Conservation (phyloP, 2,797 vertebrate genomes). For the Chrosomus eos region DNA sequence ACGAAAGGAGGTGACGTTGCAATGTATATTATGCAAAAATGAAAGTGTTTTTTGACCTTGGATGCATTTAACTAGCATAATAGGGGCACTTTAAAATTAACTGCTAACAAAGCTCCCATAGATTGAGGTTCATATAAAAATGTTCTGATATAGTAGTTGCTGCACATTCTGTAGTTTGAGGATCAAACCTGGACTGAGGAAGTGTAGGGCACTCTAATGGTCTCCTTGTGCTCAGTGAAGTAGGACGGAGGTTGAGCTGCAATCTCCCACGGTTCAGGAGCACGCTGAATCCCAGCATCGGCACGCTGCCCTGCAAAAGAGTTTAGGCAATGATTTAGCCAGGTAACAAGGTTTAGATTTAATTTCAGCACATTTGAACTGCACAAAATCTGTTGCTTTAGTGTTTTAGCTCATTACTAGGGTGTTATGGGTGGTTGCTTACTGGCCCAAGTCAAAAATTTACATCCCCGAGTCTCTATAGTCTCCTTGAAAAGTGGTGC, state of each 20-base stretch:
- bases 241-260: conserved; percentile 59
- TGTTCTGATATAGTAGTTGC: background rate
- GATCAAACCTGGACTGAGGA: conserved; percentile 73
- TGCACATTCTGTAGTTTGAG: background rate
- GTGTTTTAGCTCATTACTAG: background rate
- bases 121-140: background rate
- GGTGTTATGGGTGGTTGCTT: background rate
- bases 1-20: too few relatives aligned
- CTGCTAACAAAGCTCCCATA: background rate
- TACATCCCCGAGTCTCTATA: background rate
- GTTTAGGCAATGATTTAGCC: conserved; percentile 66
- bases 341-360: conserved; percentile 54
- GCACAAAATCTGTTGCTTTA: background rate
- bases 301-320: conserved; percentile 68
- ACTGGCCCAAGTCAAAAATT: background rate
- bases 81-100: background rate
- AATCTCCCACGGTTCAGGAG: conserved; percentile 75
- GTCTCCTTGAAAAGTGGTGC: too few relatives aligned
- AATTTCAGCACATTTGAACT: background rate
- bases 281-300: conserved; percentile 72
- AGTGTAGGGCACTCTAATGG: conserved; percentile 74
- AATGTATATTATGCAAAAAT: too few relatives aligned
- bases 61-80: too few relatives aligned
- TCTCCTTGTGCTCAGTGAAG: conserved; percentile 66
- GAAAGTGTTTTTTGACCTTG: too few relatives aligned